Evolutionary conservation across 2,113 vertebrate genomes (phyloP), one percentile per base, ranked within the genome.

Genomic region (Naja naja): DNA sequence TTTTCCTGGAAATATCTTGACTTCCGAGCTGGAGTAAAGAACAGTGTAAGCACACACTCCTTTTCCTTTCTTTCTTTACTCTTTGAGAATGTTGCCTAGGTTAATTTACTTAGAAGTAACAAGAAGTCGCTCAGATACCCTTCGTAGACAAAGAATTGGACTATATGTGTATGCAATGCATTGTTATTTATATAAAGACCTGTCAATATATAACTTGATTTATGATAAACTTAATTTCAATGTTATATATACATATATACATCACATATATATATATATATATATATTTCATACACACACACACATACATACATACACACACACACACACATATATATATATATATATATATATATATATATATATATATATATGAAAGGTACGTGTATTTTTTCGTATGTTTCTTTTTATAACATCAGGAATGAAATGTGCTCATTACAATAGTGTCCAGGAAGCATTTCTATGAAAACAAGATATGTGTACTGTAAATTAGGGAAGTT

Each of bases 401-500:
- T 85, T 85, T 91, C 86, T 39, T 39, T 1, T 43, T 30, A 39
- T 56, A 22, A 18, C 87, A 53, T 9, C 22, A 91, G 93, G 87
- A 92, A 49, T 91, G 74, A 92, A 93, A 93, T 52, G 64, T 93
- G 20, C 47, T 34, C n/a, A 91, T 94, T 94, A 90, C 60, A 89
- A 5, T 4, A 91, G 27, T 52, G 54, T 96, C 91, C 95, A 96
- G 97, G 97, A 97, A 97, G 95, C 95, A 88, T 90, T 96, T 94
- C 95, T 92, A 94, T 91, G 93, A 95, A 97, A 96, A 96, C 95
- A 97, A 96, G 90, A 92, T 88, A 93, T 97, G 96, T 97, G 81
- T 97, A 97, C 96, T 96, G 93, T 96, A 97, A 97, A 97, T 94
- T n/a, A n/a, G 93, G 89, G 85, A 92, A 91, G 87, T 96, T 94